These are phyloP conservation scores for Lithobates sylvaticus DNA, from an alignment of 2,797 vertebrate genomes.

Conservation along the genomic window DNA sequence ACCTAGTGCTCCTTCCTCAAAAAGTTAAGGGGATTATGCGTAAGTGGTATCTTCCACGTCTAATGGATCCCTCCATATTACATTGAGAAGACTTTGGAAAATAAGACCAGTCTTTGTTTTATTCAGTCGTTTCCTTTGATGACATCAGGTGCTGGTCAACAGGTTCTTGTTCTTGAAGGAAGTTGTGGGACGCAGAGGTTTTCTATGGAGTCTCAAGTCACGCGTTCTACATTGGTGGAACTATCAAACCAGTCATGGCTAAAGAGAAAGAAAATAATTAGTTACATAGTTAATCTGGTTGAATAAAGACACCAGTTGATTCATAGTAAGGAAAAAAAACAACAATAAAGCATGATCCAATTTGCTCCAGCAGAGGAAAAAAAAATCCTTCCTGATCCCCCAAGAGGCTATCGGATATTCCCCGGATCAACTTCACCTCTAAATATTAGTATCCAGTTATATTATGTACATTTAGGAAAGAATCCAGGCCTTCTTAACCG, in stretches of 20 bases:
- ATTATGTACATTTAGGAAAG: too few relatives aligned
- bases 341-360: too few relatives aligned
- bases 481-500: too few relatives aligned
- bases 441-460: too few relatives aligned
- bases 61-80: neutral
- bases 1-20: neutral
- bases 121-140: neutral
- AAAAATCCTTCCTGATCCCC: too few relatives aligned
- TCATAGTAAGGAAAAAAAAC: too few relatives aligned
- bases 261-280: constrained; percentile 30
- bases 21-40: neutral
- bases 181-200: neutral
- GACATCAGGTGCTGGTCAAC: neutral
- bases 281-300: too few relatives aligned
- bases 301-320: too few relatives aligned
- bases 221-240: constrained; percentile 45
- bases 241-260: constrained; percentile 61
- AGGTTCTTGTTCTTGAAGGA: neutral
- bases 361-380: too few relatives aligned
- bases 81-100: neutral
- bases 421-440: too few relatives aligned
- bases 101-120: neutral
- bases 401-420: too few relatives aligned
- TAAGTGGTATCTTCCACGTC: neutral
- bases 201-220: neutral